Conservation (phyloP, 2,797 vertebrate species). For the Enteromius argenteus region DNA sequence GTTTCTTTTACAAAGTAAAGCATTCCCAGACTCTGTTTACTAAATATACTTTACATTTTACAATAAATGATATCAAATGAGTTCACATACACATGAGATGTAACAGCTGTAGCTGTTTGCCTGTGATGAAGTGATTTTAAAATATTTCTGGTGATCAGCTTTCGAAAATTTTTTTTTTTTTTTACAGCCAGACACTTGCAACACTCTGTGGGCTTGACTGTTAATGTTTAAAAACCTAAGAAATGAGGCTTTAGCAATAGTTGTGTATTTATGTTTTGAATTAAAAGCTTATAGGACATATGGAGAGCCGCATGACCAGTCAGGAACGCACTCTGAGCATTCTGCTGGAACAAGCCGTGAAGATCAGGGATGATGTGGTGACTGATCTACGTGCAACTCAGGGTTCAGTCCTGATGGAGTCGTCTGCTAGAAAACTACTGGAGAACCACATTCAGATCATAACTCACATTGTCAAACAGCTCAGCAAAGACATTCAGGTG, state of each 20-base stretch:
- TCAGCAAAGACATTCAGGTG: slow-evolving; percentile 84
- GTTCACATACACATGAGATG: neutral
- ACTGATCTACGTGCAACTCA: slow-evolving; percentile 73
- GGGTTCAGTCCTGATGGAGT: slow-evolving; percentile 71
- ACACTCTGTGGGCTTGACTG: neutral
- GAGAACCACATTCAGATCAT: slow-evolving; percentile 84
- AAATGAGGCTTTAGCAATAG: neutral
- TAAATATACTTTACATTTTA: neutral
- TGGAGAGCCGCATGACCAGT: slow-evolving; percentile 70
- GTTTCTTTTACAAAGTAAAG: neutral
- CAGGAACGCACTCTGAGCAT: slow-evolving; percentile 77
- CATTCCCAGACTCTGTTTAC: neutral
- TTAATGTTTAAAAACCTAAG: neutral
- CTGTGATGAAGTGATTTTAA: neutral
- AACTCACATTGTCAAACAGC: slow-evolving; percentile 82
- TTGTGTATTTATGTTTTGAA: neutral
- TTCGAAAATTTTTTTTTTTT: neutral
- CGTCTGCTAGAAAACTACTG: slow-evolving; percentile 76
- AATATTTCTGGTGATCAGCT: neutral
- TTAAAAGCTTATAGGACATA: slow-evolving; percentile 22
- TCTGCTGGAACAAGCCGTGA: slow-evolving; percentile 83
- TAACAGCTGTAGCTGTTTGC: neutral
- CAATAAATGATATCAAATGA: neutral
- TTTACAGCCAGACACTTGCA: neutral
- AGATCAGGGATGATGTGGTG: slow-evolving; percentile 81